Conservation (phyloP, 2,797 vertebrate species). For the Gephyroberyx darwinii region DNA sequence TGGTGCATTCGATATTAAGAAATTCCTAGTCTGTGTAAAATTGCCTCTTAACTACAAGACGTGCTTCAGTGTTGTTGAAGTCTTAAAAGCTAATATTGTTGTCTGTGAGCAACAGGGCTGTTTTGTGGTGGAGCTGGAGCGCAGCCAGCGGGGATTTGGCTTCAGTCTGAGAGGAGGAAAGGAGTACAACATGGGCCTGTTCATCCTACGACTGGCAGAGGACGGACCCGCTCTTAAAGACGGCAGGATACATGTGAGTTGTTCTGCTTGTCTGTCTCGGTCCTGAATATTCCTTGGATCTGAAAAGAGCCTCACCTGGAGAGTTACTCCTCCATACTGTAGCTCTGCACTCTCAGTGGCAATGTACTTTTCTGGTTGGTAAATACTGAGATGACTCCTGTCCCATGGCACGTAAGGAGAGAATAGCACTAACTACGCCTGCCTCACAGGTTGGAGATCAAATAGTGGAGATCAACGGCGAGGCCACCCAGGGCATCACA, state of each 20-base stretch:
- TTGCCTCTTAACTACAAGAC: neutral
- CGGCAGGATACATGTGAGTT: constrained; percentile 92
- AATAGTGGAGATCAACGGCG: constrained; percentile 98
- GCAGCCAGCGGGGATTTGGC: constrained; percentile 93
- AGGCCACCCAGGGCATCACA: constrained; percentile 97
- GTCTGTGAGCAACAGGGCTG: constrained; percentile 79
- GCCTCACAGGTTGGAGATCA: constrained; percentile 93
- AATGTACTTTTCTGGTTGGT: neutral
- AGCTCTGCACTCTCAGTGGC: neutral
- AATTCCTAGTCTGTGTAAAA: neutral
- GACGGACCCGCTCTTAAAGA: constrained; percentile 94
- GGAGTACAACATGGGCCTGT: constrained; percentile 98
- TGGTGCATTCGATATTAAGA: neutral
- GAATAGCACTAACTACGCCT: neutral
- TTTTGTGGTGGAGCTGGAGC: constrained; percentile 92
- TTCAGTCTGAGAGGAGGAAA: constrained; percentile 98
- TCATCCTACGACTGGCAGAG: constrained; percentile 95
- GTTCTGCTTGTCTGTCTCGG: constrained; percentile 13
- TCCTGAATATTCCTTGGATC: neutral
- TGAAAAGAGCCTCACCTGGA: neutral
- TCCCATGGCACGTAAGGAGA: neutral
- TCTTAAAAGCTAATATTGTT: neutral
- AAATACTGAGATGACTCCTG: neutral
- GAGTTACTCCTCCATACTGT: neutral
- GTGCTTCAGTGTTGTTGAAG: neutral